A percentile compares a stretch with the other conserved stretches of the same genome.
These are phyloP conservation scores for Gymnothorax javanicus DNA, from an alignment of 2,797 vertebrate species.

Conservation along the genomic window DNA sequence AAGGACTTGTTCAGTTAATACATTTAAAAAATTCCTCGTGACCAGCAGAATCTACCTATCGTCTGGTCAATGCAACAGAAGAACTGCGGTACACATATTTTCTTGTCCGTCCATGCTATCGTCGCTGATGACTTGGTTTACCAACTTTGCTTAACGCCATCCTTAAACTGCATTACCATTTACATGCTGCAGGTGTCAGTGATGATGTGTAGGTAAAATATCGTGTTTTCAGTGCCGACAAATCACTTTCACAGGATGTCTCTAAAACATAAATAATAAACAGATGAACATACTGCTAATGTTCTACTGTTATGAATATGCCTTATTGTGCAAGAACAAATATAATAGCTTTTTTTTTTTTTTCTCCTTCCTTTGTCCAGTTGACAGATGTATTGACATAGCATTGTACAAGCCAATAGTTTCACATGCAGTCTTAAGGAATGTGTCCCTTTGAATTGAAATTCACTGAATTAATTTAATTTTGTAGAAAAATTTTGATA, in stretches of 20 bases:
- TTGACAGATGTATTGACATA: not conserved
- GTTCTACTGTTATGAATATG: not conserved
- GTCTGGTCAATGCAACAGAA: not conserved
- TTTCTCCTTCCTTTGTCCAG: not conserved
- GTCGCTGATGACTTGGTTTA: not conserved
- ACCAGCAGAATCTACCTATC: not conserved
- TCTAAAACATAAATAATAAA: constrained; percentile 6
- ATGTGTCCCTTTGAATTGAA: not conserved
- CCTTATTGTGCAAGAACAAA: not conserved
- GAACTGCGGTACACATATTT: too few species aligned
- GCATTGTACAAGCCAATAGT: not conserved
- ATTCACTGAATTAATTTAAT: not conserved
- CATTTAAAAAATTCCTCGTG: too few species aligned
- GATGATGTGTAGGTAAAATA: not conserved
- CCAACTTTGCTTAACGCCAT: not conserved
- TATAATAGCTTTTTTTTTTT: not conserved
- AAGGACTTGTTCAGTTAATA: not conserved
- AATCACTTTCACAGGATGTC: not conserved
- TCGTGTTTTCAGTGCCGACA: too few species aligned
- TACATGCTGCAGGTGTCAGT: constrained; percentile 23
- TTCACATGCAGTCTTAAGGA: not conserved
- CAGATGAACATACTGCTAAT: not conserved
- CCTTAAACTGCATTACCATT: not conserved
- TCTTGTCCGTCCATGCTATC: too few species aligned
- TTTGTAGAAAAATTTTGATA: not conserved